Evolutionary conservation across 2,888 invertebrate species (phyloP).

Genomic region (Trypoxylon attenuatum): DNA sequence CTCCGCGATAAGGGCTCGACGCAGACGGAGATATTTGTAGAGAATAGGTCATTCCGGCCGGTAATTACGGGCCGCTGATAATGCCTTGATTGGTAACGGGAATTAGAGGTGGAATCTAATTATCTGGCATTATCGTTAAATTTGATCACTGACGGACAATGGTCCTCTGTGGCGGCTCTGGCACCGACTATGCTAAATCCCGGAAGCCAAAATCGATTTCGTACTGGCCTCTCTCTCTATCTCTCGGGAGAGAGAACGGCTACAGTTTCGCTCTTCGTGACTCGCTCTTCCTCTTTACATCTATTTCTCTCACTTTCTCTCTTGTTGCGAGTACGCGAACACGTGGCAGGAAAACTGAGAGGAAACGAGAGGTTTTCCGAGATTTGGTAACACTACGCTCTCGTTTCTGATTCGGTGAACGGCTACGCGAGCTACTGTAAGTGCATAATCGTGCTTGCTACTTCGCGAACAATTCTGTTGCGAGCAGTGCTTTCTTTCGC

Average conservation of each 20-base stretch:
- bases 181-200: constrained; percentile 30
- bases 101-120: constrained; percentile 69
- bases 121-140: constrained; percentile 68
- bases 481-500: too few relatives aligned
- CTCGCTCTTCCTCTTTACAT: background rate
- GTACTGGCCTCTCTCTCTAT: too few relatives aligned
- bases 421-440: too few relatives aligned
- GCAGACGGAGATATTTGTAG: constrained; percentile 53
- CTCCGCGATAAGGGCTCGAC: constrained; percentile 16
- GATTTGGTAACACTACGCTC: too few relatives aligned
- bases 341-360: too few relatives aligned
- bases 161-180: constrained; percentile 47
- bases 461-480: too few relatives aligned
- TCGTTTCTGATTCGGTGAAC: too few relatives aligned
- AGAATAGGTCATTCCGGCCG: constrained; percentile 64
- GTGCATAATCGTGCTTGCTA: too few relatives aligned
- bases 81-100: constrained; percentile 65
- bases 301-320: too few relatives aligned
- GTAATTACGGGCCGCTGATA: constrained; percentile 67
- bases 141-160: constrained; percentile 65
- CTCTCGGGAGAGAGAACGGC: too few relatives aligned
- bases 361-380: too few relatives aligned
- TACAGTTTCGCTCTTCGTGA: background rate
- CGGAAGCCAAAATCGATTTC: constrained; percentile 50
- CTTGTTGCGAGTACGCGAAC: too few relatives aligned